Percentiles rank a stretch among this genome's conserved stretches.
Evolutionary conservation across 2,797 vertebrate species (phyloP).

Genomic region (Tamandua tetradactyla): DNA sequence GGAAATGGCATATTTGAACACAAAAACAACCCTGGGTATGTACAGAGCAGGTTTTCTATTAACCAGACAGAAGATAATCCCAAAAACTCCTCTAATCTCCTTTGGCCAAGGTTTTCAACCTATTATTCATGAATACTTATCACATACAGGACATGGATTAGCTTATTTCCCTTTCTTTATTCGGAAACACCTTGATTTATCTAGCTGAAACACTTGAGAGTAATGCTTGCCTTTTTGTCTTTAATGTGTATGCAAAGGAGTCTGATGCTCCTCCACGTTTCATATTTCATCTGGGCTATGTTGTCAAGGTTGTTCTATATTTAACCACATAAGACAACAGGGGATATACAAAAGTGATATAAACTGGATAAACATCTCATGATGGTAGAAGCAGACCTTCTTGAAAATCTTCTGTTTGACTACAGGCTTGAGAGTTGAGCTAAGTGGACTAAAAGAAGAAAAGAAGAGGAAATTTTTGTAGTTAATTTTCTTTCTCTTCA

Average conservation of each 20-base stretch:
- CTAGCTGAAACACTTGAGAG: neutral
- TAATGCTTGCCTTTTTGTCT: neutral
- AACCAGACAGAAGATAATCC: neutral
- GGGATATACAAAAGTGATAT: neutral
- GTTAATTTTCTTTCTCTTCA: neutral
- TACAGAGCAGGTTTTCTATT: neutral
- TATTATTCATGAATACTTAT: neutral
- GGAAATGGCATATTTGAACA: neutral
- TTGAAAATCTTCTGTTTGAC: neutral
- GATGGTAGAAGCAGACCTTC: neutral
- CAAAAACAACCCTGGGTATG: neutral
- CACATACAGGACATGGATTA: neutral
- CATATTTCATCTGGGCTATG: neutral
- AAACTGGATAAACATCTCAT: neutral
- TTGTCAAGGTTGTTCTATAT: fast-evolving
- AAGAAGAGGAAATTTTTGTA: neutral
- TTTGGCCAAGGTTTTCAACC: neutral
- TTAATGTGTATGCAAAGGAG: neutral
- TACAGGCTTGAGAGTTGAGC: neutral
- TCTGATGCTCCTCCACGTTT: neutral
- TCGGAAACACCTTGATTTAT: neutral
- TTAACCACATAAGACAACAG: neutral
- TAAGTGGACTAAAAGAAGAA: neutral
- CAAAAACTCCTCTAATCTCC: neutral
- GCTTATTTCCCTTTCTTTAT: neutral